A percentile compares a stretch with the other conserved stretches of the same genome.
Conservation (phyloP, 2,113 vertebrate species). For the Heterotis niloticus region DNA sequence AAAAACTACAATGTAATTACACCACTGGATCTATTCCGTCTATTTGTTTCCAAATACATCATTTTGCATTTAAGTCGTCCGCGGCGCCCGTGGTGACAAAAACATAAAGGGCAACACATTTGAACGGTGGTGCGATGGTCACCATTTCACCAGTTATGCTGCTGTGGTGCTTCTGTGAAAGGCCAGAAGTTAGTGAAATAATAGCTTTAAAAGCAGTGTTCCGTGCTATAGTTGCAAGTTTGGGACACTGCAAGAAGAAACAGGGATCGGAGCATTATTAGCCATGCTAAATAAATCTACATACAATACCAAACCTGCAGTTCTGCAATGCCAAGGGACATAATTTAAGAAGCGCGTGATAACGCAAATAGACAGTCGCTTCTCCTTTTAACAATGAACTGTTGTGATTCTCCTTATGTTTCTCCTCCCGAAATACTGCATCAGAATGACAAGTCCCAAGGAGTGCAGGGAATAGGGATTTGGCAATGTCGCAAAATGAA, state of each 20-base stretch:
- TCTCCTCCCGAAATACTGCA: neutral
- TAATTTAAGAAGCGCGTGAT: neutral
- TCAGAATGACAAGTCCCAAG: conserved; percentile 7
- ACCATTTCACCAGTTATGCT: no score
- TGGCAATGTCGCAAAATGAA: conserved; percentile 11
- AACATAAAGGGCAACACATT: no score
- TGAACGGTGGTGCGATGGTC: no score
- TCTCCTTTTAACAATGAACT: neutral
- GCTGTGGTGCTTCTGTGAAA: no score
- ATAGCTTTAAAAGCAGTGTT: neutral
- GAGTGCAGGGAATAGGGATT: conserved; percentile 13
- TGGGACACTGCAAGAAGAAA: neutral
- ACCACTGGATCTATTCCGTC: no score
- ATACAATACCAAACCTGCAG: neutral
- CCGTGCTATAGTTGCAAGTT: neutral
- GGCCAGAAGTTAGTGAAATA: neutral
- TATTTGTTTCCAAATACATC: no score
- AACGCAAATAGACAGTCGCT: neutral
- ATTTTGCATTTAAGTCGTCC: no score
- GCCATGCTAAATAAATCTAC: neutral
- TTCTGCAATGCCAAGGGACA: neutral
- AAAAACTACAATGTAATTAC: no score
- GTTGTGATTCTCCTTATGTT: neutral
- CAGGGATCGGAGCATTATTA: neutral
- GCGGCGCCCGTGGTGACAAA: no score